Base-by-base conservation (phyloP, 1,140 invertebrate genomes). In the Hydropsyche tenuis region DNA sequence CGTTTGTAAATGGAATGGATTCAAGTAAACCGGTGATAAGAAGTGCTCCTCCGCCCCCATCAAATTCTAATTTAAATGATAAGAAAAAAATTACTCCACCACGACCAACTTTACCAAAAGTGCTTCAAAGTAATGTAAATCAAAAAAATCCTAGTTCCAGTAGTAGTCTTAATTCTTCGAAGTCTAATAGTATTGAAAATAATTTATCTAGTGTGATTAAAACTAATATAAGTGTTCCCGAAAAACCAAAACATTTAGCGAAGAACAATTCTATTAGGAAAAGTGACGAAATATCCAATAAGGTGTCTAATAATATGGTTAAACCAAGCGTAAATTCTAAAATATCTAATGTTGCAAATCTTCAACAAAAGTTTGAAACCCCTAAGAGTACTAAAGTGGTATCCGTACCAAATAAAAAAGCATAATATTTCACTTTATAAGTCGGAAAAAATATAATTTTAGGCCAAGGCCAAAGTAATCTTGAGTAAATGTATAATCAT, bases 281-380 rank as follows among this genome's bases (percentile, higher is more conserved):
- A 16, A 65, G 63, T 53, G 71, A 53, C 60, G 73, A 74, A 16
- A 60, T 18, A 42, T 62, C 45, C 18, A 45, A 27, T 18, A 77
- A 77, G 69, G 43, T 43, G 18, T 43, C n/a, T 25, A 53, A 37
- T 48, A 60, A 18, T 46, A 43, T 11, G 30, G 22, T 60, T 27
- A 76, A 73, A 5, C 85, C 82, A 20, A 87, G 87, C 77, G 82
- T 87, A 65, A 86, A 88, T 5, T 81, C 83, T 4, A 87, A 88
- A 80, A 87, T 87, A 56, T 90, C 89, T 2, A 91, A 89, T 76
- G 90, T 93, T 27, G 90, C 91, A 0, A 90, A 89, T 27, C 82
- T 93, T 63, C 91, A 93, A 77, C 89, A 91, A 73, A 92, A 91
- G 80, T 93, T 93, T 78, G 90, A 93, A 79, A 85, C 86, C 79